Evolutionary conservation across 2,113 vertebrate species (phyloP).

Genomic region (Pelobates fuscus): DNA sequence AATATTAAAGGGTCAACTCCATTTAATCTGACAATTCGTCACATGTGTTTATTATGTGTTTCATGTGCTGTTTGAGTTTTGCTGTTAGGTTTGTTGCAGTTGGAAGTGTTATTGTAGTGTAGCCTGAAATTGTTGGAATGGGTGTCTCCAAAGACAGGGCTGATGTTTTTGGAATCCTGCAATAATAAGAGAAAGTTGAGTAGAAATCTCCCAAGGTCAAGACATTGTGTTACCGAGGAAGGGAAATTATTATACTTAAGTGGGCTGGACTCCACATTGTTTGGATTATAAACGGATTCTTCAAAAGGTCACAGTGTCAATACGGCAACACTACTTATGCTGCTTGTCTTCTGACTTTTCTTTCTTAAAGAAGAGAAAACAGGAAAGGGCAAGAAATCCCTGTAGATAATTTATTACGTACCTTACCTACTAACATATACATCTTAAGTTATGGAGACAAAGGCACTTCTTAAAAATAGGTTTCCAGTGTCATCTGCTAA

Average conservation of each 20-base stretch:
- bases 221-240: constrained; percentile 22
- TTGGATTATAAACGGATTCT: constrained; percentile 8
- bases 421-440: constrained; percentile 13
- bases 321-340: constrained; percentile 1
- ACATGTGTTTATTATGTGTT: background rate
- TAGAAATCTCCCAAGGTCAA: constrained; percentile 19
- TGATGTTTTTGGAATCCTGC: constrained; percentile 12
- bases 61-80: background rate
- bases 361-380: constrained; percentile 3
- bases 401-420: constrained; percentile 3
- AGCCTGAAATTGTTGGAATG: background rate
- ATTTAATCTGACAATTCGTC: too few relatives aligned
- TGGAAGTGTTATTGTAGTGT: background rate
- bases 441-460: background rate
- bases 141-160: constrained; percentile 10
- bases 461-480: background rate
- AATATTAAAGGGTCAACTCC: too few relatives aligned
- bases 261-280: background rate
- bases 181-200: background rate
- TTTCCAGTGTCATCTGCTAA: too few relatives aligned
- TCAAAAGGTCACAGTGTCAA: constrained; percentile 4
- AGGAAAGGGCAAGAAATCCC: background rate
- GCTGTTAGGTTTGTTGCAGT: background rate
- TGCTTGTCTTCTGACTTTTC: constrained; percentile 1
- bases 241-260: background rate